Percentiles rank a stretch among this genome's conserved stretches.
These are phyloP conservation scores for Protodeltote pygarga DNA, from an alignment of 2,888 invertebrate species.

Conservation along the genomic window DNA sequence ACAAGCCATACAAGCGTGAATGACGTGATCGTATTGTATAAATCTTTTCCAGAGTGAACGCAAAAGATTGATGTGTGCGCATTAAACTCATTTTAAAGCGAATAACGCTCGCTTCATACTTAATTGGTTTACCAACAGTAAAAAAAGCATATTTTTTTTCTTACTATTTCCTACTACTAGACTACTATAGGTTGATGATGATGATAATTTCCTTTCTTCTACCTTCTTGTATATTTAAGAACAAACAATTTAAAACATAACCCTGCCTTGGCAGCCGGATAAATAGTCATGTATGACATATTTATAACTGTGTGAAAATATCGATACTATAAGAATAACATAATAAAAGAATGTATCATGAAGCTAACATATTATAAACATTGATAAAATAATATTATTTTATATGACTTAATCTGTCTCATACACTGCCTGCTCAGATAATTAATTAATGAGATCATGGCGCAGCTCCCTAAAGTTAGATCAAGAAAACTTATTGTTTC, in stretches of 20 bases:
- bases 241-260: too few species aligned
- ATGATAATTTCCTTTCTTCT: too few species aligned
- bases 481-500: slow-evolving; percentile 29
- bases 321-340: too few species aligned
- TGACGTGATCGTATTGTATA: slow-evolving; percentile 43
- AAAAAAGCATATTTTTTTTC: slow-evolving; percentile 15
- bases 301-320: too few species aligned
- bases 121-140: slow-evolving; percentile 20
- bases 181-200: too few species aligned
- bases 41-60: slow-evolving; percentile 27
- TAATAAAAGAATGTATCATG: too few species aligned
- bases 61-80: slow-evolving; percentile 24
- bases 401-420: too few species aligned
- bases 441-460: slow-evolving; percentile 18
- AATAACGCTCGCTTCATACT: slow-evolving; percentile 27
- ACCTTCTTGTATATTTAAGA: too few species aligned
- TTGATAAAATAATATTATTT: too few species aligned
- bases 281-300: too few species aligned
- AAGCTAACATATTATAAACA: background rate
- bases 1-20: slow-evolving; percentile 17
- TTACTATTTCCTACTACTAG: slow-evolving; percentile 2
- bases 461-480: slow-evolving; percentile 5
- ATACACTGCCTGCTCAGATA: slow-evolving; percentile 2
- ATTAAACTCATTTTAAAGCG: slow-evolving; percentile 27
- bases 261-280: too few species aligned